Percentiles rank a stretch among this genome's conserved stretches.
Evolutionary conservation across 1,140 invertebrate species (phyloP).

Genomic region (Papilio aristodemus): DNA sequence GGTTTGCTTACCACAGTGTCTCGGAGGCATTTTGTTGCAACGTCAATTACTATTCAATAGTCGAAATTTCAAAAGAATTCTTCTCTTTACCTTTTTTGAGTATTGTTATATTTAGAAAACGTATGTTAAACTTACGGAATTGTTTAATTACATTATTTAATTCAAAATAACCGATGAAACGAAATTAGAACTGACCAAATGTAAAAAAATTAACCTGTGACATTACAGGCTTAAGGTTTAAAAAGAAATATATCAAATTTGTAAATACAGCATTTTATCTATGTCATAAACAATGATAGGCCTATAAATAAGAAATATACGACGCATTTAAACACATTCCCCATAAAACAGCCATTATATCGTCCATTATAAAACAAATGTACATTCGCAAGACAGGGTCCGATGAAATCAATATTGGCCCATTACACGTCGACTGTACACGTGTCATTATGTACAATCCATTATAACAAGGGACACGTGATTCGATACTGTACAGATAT

Average conservation of each 20-base stretch:
- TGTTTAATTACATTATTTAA: no score
- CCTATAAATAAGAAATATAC: constrained; percentile 5
- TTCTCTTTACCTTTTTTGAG: no score
- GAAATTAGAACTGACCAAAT: no score
- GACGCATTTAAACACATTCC: background rate
- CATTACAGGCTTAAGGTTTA: no score
- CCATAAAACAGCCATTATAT: constrained; percentile 12
- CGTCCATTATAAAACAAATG: constrained; percentile 4
- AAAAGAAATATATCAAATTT: no score
- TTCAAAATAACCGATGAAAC: no score
- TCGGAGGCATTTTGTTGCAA: no score
- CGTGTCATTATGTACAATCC: background rate
- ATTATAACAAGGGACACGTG: background rate
- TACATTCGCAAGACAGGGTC: background rate
- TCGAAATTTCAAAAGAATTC: no score
- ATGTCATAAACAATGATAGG: constrained; percentile 2
- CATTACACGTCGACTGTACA: background rate
- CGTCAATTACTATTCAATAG: no score
- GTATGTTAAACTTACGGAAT: no score
- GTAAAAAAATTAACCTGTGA: no score
- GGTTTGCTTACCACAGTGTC: background rate
- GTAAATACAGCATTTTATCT: background rate
- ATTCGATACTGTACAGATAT: background rate
- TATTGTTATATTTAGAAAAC: no score
- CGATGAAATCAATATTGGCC: constrained; percentile 5